A percentile compares a stretch with the other conserved stretches of the same genome.
These are phyloP conservation scores for Notolepis coatsorum DNA, from an alignment of 2,797 vertebrate species.

Conservation along the genomic window DNA sequence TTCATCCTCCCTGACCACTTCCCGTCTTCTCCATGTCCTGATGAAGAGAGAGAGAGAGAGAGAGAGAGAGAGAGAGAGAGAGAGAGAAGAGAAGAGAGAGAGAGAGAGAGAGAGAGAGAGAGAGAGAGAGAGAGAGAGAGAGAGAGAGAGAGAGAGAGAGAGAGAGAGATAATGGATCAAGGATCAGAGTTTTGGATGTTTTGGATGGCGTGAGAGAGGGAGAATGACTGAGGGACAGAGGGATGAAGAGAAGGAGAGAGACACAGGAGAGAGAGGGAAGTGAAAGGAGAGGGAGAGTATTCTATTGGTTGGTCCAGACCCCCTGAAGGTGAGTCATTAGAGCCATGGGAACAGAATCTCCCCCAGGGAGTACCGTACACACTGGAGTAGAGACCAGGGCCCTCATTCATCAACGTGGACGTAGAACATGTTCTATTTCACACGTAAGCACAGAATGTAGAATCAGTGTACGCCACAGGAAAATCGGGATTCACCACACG, in stretches of 20 bases:
- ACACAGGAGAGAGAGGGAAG: constrained; percentile 28
- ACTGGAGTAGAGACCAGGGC: too few relatives aligned
- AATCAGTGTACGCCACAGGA: too few relatives aligned
- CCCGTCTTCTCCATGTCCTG: constrained; percentile 91
- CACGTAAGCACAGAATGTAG: too few relatives aligned
- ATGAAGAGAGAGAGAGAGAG: not conserved
- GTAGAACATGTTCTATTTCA: too few relatives aligned
- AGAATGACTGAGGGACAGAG: not conserved
- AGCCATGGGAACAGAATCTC: constrained; percentile 73
- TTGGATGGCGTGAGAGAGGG: constrained; percentile 1
- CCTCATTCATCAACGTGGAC: too few relatives aligned
- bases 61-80: constrained; percentile 5
- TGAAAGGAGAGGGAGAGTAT: constrained; percentile 27
- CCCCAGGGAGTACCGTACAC: constrained; percentile 76
- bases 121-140: not conserved
- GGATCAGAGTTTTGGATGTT: constrained; percentile 28
- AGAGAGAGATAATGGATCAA: constrained; percentile 26
- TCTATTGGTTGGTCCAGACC: constrained; percentile 42
- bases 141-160: not conserved
- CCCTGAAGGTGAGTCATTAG: constrained; percentile 23
- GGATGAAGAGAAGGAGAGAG: not conserved
- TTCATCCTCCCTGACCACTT: constrained; percentile 89
- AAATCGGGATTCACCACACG: too few relatives aligned
- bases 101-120: not conserved
- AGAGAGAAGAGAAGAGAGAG: not conserved